Evolutionary conservation across 2,888 invertebrate species (phyloP).

Genomic region (Agriopis marginaria): DNA sequence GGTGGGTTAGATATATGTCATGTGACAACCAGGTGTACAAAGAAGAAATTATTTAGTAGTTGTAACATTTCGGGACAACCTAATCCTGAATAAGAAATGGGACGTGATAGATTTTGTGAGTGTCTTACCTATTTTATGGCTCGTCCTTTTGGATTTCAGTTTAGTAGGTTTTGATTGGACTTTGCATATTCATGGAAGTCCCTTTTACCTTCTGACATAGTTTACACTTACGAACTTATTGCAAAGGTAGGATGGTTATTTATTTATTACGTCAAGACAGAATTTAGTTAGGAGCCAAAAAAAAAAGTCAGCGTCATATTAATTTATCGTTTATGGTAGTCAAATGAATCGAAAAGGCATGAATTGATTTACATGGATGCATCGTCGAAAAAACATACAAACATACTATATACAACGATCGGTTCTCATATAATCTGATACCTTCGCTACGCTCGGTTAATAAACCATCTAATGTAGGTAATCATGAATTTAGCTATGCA

Average conservation of each 20-base stretch:
- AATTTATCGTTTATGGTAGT: too few relatives aligned
- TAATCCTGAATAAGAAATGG: conserved; percentile 31
- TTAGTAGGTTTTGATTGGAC: conserved; percentile 29
- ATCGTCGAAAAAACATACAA: too few relatives aligned
- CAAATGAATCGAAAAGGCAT: too few relatives aligned
- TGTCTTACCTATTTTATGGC: conserved; percentile 22
- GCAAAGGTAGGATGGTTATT: not conserved
- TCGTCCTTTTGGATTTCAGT: conserved; percentile 20
- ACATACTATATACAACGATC: too few relatives aligned
- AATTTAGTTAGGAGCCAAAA: not conserved
- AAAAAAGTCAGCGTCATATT: not conserved
- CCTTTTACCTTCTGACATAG: not conserved
- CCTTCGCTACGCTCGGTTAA: too few relatives aligned
- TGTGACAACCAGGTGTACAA: conserved; percentile 34
- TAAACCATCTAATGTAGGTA: too few relatives aligned
- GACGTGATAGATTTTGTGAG: conserved; percentile 27
- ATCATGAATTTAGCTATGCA: too few relatives aligned
- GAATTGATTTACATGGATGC: too few relatives aligned
- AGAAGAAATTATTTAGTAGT: conserved; percentile 61
- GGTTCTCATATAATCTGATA: too few relatives aligned
- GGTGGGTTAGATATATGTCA: conserved; percentile 27
- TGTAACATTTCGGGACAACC: conserved; percentile 43
- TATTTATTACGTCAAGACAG: not conserved
- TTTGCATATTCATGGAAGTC: conserved; percentile 26
- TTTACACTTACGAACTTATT: not conserved